Conservation (phyloP, 1,140 invertebrate species). For the Bathynomus jamesi region DNA sequence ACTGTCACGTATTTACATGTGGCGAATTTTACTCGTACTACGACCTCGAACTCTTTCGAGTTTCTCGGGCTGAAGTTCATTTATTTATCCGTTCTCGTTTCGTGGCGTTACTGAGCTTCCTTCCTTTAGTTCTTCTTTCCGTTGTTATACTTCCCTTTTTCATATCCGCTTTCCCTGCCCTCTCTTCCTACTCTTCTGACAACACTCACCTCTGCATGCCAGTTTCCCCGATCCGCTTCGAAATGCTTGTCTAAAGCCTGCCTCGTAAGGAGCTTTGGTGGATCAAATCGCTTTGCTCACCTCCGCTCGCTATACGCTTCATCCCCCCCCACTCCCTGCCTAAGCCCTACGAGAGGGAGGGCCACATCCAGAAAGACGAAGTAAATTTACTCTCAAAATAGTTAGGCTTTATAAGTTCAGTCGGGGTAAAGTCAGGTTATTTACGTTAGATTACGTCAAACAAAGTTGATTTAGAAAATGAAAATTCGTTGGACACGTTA, state of each 20-base stretch:
- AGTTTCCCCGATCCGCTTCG: not conserved
- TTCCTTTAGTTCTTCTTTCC: too few species aligned
- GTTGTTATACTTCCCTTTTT: too few species aligned
- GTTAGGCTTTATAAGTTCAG: not conserved
- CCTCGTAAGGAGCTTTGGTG: not conserved
- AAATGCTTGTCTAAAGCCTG: not conserved
- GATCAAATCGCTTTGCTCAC: not conserved
- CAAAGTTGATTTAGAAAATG: not conserved
- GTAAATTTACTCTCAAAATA: not conserved
- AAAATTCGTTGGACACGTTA: not conserved
- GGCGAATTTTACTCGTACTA: too few species aligned
- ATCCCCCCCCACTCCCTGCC: not conserved
- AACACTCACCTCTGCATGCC: not conserved
- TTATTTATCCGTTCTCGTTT: conserved; percentile 2
- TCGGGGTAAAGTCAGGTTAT: not conserved
- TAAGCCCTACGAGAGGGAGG: not conserved
- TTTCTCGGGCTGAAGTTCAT: not conserved
- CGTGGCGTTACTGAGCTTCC: not conserved
- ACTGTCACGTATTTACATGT: too few species aligned
- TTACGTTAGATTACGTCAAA: not conserved
- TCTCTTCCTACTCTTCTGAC: not conserved
- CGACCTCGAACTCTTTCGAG: not conserved
- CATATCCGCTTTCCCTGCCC: too few species aligned
- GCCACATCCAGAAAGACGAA: not conserved
- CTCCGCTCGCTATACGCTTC: not conserved